phyloP scores from a whole-genome alignment of 2,113 vertebrate species.

The Brachirus orientalis region DNA sequence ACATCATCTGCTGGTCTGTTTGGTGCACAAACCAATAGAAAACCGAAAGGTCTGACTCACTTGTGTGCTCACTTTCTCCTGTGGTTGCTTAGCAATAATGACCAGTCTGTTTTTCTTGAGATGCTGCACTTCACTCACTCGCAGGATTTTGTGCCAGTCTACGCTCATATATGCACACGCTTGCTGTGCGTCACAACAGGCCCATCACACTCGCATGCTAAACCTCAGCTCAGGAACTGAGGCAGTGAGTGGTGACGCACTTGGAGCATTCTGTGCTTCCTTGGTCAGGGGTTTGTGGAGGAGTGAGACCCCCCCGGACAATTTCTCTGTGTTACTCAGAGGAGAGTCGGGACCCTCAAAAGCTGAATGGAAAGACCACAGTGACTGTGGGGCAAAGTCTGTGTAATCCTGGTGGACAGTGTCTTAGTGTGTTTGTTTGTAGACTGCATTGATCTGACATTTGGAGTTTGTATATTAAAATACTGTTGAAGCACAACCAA shows the following conservation, averaged over 20 bases:
- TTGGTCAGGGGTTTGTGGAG: conserved; percentile 23
- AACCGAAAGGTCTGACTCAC: conserved; percentile 30
- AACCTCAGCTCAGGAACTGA: conserved; percentile 60
- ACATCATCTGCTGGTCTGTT: conserved; percentile 17
- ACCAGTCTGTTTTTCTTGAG: conserved; percentile 31
- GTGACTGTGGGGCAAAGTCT: conserved; percentile 3
- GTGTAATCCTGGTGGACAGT: conserved; percentile 27
- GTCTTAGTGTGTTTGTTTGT: conserved; percentile 7
- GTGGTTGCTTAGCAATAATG: conserved; percentile 62
- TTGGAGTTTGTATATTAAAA: neutral
- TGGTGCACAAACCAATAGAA: conserved; percentile 16
- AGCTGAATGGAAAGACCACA: conserved; percentile 21
- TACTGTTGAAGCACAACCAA: neutral
- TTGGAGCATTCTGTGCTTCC: conserved; percentile 11
- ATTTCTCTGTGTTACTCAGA: conserved; percentile 26
- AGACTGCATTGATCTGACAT: conserved; percentile 17
- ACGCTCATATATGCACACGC: conserved; percentile 15
- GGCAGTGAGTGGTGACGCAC: conserved; percentile 56
- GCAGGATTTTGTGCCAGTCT: conserved; percentile 23
- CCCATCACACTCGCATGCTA: conserved; percentile 62
- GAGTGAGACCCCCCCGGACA: conserved; percentile 28
- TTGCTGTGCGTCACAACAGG: conserved; percentile 38
- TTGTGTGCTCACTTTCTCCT: conserved; percentile 33
- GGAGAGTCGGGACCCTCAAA: conserved; percentile 39
- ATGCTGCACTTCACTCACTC: conserved; percentile 40